Conservation (phyloP, 1,140 invertebrate genomes). For the Drosophila arizonae region DNA sequence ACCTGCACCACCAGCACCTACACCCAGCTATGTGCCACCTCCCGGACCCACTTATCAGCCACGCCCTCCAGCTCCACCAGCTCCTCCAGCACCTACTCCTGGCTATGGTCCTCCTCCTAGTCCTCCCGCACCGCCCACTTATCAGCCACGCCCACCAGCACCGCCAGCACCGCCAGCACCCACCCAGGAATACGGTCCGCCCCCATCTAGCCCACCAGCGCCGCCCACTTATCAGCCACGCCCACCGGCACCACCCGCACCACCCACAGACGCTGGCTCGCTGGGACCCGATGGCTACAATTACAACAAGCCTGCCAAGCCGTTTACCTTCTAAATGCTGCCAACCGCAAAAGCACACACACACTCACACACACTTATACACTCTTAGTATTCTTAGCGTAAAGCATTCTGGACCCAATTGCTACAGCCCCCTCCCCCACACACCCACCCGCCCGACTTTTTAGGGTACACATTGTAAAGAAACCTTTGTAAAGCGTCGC, state of each 20-base stretch:
- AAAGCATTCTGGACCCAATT: slow-evolving; percentile 26
- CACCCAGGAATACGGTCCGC: slow-evolving; percentile 57
- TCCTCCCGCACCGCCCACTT: slow-evolving; percentile 53
- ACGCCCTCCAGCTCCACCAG: slow-evolving; percentile 44
- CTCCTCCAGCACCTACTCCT: slow-evolving; percentile 41
- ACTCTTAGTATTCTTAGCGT: slow-evolving; percentile 40
- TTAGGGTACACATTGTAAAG: slow-evolving; percentile 32
- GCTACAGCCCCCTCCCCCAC: slow-evolving; percentile 1
- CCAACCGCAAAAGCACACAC: not conserved
- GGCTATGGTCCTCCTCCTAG: slow-evolving; percentile 55
- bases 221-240: slow-evolving; percentile 53
- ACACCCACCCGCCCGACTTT: slow-evolving; percentile 11
- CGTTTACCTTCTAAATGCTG: slow-evolving; percentile 55
- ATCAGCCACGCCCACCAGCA: slow-evolving; percentile 44
- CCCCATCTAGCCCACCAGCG: slow-evolving; percentile 48
- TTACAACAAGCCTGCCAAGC: slow-evolving; percentile 59
- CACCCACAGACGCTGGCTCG: slow-evolving; percentile 48
- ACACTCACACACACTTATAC: not conserved
- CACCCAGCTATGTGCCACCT: slow-evolving; percentile 41
- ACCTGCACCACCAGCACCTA: slow-evolving; percentile 37
- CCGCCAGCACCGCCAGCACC: slow-evolving; percentile 41
- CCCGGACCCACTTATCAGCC: slow-evolving; percentile 58
- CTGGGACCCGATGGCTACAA: slow-evolving; percentile 67
- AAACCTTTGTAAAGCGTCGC: slow-evolving; percentile 25
- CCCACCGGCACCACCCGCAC: slow-evolving; percentile 29